These are phyloP conservation scores for Polypterus senegalus DNA, from an alignment of 2,113 vertebrate species.

Conservation along the genomic window DNA sequence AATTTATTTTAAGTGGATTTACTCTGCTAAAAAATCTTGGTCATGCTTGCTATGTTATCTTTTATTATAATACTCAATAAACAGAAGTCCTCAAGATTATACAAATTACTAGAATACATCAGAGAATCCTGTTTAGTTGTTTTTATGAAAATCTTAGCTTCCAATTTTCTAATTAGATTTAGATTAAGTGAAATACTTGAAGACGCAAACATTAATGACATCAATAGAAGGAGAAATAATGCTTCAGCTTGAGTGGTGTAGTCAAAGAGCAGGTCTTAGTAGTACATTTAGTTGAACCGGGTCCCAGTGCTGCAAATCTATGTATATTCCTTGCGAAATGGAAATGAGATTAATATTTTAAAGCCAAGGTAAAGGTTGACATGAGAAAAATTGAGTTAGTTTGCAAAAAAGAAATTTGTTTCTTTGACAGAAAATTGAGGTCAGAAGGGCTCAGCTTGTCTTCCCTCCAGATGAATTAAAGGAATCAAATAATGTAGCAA, in stretches of 20 bases:
- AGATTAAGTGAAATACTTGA: too few relatives aligned
- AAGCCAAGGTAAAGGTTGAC: conserved; percentile 57
- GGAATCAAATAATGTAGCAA: conserved; percentile 51
- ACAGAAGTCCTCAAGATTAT: too few relatives aligned
- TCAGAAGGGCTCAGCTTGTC: conserved; percentile 46
- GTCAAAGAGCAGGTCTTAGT: conserved; percentile 32
- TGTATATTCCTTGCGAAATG: conserved; percentile 40
- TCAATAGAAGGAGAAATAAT: background rate
- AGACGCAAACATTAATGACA: background rate
- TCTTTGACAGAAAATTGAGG: conserved; percentile 67
- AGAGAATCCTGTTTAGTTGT: too few relatives aligned
- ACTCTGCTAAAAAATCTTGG: too few relatives aligned
- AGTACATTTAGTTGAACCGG: conserved; percentile 30
- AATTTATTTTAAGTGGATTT: too few relatives aligned
- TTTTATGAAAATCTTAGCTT: too few relatives aligned
- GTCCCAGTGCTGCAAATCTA: conserved; percentile 40
- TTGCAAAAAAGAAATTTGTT: conserved; percentile 63
- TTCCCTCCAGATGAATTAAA: conserved; percentile 49
- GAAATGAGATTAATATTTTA: conserved; percentile 60
- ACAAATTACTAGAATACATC: too few relatives aligned
- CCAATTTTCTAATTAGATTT: too few relatives aligned
- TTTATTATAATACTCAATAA: too few relatives aligned
- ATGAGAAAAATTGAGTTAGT: conserved; percentile 67
- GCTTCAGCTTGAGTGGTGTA: conserved; percentile 9
- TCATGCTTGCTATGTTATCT: too few relatives aligned